phyloP scores from a whole-genome alignment of 2,888 invertebrate species.

The Macropis europaea region DNA sequence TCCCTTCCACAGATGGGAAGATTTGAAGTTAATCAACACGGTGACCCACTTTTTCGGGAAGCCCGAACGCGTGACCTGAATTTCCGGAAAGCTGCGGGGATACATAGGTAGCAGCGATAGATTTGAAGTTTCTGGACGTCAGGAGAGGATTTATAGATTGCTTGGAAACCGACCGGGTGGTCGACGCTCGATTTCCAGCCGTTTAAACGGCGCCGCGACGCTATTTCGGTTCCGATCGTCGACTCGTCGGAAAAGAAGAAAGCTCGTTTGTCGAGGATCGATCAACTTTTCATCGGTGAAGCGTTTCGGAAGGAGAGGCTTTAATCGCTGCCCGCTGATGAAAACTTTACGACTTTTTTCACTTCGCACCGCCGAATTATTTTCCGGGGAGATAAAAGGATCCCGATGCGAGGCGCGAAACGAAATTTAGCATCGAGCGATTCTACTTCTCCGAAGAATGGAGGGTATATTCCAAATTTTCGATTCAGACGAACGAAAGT shows the following conservation, averaged over 20 bases:
- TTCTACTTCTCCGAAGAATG: background rate
- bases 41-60: too few species aligned
- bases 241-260: background rate
- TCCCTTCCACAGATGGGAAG: too few species aligned
- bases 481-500: too few species aligned
- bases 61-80: too few species aligned
- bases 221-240: slow-evolving; percentile 14
- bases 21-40: too few species aligned
- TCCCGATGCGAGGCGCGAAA: background rate
- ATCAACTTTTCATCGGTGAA: slow-evolving; percentile 54
- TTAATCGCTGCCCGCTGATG: slow-evolving; percentile 40
- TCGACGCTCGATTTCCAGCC: background rate
- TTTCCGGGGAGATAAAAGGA: background rate
- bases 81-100: too few species aligned
- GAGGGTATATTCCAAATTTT: background rate
- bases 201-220: slow-evolving; percentile 2
- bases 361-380: background rate
- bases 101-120: too few species aligned
- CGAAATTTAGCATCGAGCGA: background rate
- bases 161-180: background rate
- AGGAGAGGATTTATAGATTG: background rate
- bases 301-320: slow-evolving; percentile 3
- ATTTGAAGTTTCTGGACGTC: background rate
- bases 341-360: slow-evolving; percentile 29
- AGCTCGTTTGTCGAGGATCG: slow-evolving; percentile 12